These are phyloP conservation scores for Acronicta psi DNA, from an alignment of 2,888 invertebrate species.

Conservation along the genomic window DNA sequence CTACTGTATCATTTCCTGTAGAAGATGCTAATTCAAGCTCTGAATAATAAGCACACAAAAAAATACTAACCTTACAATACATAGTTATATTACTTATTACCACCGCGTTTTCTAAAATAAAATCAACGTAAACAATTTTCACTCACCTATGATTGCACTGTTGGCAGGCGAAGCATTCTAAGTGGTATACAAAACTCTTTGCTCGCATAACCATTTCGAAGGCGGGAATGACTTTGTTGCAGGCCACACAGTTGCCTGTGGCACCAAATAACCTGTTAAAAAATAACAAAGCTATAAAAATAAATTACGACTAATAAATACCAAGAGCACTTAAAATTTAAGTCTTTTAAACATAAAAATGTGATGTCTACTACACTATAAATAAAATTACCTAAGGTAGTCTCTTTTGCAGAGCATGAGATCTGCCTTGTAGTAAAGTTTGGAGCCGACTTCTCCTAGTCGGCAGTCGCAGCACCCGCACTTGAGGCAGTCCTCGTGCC, in stretches of 20 bases:
- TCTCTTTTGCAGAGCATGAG: slow-evolving; percentile 97
- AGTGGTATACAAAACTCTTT: slow-evolving; percentile 96
- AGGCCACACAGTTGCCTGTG: slow-evolving; percentile 97
- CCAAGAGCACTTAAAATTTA: slow-evolving; percentile 68
- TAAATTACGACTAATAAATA: slow-evolving; percentile 70
- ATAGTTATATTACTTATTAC: no score
- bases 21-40: no score
- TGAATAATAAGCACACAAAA: no score
- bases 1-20: background rate
- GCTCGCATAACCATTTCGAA: slow-evolving; percentile 99
- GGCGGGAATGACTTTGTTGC: slow-evolving; percentile 97
- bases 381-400: slow-evolving; percentile 93
- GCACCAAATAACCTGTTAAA: slow-evolving; percentile 95
- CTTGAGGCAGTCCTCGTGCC: slow-evolving; percentile 98
- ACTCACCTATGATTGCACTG: slow-evolving; percentile 97
- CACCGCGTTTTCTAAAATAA: no score
- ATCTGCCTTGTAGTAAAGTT: slow-evolving; percentile 96
- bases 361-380: slow-evolving; percentile 30
- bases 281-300: slow-evolving; percentile 68
- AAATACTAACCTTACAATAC: no score
- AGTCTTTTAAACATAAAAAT: slow-evolving; percentile 53
- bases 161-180: slow-evolving; percentile 98
- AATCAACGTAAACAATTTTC: background rate
- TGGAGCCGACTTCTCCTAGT: slow-evolving; percentile 97
- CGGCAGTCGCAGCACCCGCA: slow-evolving; percentile 97